These are phyloP conservation scores for Pterocles gutturalis DNA, from an alignment of 2,113 vertebrate species.

Conservation along the genomic window DNA sequence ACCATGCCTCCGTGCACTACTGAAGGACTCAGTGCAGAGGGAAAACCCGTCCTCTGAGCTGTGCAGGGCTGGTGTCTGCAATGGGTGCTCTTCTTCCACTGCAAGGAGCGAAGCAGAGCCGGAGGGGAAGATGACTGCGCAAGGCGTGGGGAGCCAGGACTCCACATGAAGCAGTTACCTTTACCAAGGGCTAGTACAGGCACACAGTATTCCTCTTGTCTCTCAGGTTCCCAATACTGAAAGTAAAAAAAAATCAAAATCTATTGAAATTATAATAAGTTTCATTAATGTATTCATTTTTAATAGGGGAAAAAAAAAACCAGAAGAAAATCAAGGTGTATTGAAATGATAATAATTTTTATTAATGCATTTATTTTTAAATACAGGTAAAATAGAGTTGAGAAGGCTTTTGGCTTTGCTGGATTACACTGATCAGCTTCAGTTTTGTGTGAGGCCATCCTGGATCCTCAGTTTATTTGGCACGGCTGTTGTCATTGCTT, in stretches of 20 bases:
- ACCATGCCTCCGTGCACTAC: rapidly evolving
- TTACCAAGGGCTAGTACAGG: background rate
- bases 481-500: background rate
- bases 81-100: background rate
- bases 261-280: background rate
- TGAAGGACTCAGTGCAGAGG: background rate
- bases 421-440: background rate
- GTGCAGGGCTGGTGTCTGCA: background rate
- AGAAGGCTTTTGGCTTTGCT: background rate
- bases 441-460: background rate
- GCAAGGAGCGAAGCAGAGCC: background rate
- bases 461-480: background rate
- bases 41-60: background rate
- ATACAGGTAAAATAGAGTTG: background rate
- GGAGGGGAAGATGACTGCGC: background rate
- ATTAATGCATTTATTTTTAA: background rate
- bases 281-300: background rate
- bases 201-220: background rate
- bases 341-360: background rate
- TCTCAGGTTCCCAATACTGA: background rate
- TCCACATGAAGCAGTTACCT: background rate
- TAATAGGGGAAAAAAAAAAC: background rate
- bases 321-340: background rate
- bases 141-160: background rate
- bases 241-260: background rate